These are phyloP conservation scores for Antedon mediterranea DNA, from an alignment of 53 echinoderm and acorn worm species.

Conservation along the genomic window DNA sequence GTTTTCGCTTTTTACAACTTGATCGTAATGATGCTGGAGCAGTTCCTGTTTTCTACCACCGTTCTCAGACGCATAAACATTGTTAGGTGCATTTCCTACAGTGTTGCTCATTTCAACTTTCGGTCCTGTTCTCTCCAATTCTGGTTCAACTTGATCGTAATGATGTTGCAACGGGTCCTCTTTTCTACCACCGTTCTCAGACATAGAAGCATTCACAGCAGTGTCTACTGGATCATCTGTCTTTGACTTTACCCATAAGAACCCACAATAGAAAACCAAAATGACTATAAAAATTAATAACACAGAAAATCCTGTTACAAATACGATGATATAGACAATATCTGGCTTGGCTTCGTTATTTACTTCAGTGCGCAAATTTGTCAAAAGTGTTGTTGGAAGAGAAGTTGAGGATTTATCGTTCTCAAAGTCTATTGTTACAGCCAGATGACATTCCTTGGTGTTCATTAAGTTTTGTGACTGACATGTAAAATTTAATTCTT, in stretches of 20 bases:
- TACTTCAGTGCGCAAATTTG: neutral
- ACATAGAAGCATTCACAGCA: too few species aligned
- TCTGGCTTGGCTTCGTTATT: neutral
- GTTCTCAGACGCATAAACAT: too few species aligned
- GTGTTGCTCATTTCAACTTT: too few species aligned
- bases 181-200: too few species aligned
- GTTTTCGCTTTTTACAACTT: too few species aligned
- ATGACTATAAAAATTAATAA: neutral
- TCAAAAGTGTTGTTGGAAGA: neutral
- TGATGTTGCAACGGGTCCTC: neutral
- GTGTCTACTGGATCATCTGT: too few species aligned
- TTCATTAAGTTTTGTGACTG: neutral
- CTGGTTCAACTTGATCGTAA: neutral
- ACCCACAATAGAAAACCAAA: neutral
- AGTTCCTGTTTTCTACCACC: too few species aligned
- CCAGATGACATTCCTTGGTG: neutral
- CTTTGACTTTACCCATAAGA: too few species aligned
- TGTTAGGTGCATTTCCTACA: too few species aligned
- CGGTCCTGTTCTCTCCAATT: too few species aligned
- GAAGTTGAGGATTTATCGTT: neutral
- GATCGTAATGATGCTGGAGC: too few species aligned
- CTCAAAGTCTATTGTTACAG: neutral
- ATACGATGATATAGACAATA: neutral
- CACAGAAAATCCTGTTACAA: neutral
- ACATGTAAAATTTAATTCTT: neutral